A percentile compares a stretch with the other conserved stretches of the same genome.
Conservation (phyloP, 2,888 invertebrate genomes). For the Norana najaformis region DNA sequence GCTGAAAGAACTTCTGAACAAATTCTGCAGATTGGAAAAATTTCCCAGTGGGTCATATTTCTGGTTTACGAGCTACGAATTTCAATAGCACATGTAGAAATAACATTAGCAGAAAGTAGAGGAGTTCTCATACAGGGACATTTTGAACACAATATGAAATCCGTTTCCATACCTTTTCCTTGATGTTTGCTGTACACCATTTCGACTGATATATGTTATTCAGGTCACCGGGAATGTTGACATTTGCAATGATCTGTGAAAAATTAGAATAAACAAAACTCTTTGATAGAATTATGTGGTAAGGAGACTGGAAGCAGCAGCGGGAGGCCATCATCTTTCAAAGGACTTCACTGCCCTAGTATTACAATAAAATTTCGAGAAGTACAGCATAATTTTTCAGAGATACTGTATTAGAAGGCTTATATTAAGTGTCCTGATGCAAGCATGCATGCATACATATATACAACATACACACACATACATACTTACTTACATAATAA, state of each 20-base stretch:
- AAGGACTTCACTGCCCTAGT: background rate
- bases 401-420: no score
- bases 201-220: background rate
- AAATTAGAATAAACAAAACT: background rate
- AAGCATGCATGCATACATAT: no score
- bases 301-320: background rate
- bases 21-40: background rate
- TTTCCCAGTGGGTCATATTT: background rate
- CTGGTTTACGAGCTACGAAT: background rate
- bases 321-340: background rate
- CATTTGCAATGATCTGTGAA: constrained; percentile 15
- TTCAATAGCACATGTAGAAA: background rate
- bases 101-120: background rate
- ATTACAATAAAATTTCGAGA: background rate
- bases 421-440: no score
- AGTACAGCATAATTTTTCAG: no score
- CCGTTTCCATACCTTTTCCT: constrained; percentile 9
- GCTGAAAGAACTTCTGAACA: background rate
- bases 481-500: no score
- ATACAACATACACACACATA: no score
- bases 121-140: no score
- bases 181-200: background rate
- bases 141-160: background rate
- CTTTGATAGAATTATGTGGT: no score
- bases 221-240: constrained; percentile 1